Conservation (phyloP, 2,888 invertebrate genomes). For the Prostheceraeus crozeri region DNA sequence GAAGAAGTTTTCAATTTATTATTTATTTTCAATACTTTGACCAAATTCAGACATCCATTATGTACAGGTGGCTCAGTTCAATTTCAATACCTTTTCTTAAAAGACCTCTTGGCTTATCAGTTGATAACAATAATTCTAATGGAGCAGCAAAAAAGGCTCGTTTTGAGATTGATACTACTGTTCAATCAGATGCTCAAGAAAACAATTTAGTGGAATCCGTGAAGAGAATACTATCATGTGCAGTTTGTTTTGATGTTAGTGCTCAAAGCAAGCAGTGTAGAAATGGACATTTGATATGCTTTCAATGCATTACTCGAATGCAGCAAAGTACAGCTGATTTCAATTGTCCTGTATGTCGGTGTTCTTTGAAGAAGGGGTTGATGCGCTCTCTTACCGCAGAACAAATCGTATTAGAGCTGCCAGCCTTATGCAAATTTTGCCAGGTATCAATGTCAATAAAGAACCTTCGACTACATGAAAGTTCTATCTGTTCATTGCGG, state of each 20-base stretch:
- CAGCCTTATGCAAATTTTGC: constrained; percentile 27
- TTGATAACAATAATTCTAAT: not conserved
- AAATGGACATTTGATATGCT: constrained; percentile 31
- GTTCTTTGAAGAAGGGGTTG: constrained; percentile 18
- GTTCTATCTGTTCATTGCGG: not conserved
- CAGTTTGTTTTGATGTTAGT: constrained; percentile 27
- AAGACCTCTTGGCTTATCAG: not conserved
- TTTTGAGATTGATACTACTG: not conserved
- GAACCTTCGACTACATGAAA: constrained; percentile 18
- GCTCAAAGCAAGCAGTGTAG: constrained; percentile 24
- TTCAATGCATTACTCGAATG: constrained; percentile 7
- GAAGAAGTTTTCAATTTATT: too few relatives aligned
- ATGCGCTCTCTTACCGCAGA: constrained; percentile 20
- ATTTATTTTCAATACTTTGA: too few relatives aligned
- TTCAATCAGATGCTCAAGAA: constrained; percentile 7
- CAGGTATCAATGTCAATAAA: not conserved
- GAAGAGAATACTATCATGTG: constrained; percentile 26
- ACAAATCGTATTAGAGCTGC: constrained; percentile 29
- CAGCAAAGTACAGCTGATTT: constrained; percentile 24
- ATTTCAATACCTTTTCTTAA: too few relatives aligned
- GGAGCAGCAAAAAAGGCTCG: not conserved
- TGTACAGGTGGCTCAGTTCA: too few relatives aligned
- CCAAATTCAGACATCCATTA: too few relatives aligned
- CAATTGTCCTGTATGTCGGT: constrained; percentile 32
- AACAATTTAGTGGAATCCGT: constrained; percentile 25